Percentiles rank a stretch among this genome's conserved stretches.
Conservation (phyloP, 2,888 invertebrate species). For the Timandra comae region DNA sequence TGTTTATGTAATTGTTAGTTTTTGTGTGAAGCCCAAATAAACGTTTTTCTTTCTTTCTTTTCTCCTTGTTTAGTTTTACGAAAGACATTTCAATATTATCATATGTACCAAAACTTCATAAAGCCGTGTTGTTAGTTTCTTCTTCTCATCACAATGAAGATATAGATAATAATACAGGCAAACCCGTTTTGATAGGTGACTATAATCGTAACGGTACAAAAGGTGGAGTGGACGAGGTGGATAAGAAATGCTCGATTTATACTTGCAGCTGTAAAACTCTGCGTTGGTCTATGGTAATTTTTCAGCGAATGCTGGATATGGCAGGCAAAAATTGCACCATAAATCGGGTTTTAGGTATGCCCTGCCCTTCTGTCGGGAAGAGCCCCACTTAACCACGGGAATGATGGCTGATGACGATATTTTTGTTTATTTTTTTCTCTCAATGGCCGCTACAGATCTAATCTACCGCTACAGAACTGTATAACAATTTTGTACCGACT, state of each 20-base stretch:
- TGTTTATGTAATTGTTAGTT: no score
- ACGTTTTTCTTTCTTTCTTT: no score
- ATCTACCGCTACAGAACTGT: no score
- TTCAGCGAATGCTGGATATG: slow-evolving; percentile 18
- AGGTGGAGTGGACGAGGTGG: slow-evolving; percentile 10
- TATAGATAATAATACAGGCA: slow-evolving; percentile 7
- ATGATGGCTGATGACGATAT: no score
- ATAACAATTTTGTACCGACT: no score
- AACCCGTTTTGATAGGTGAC: slow-evolving; percentile 13
- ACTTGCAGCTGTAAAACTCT: slow-evolving; percentile 11
- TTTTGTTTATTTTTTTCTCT: no score
- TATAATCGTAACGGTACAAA: slow-evolving; percentile 14
- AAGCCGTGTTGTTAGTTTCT: slow-evolving; percentile 14
- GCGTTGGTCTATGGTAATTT: slow-evolving; percentile 18
- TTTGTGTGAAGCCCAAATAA: no score
- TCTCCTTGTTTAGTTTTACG: slow-evolving; percentile 14
- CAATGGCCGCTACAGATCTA: no score
- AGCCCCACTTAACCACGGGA: no score
- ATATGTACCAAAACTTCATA: slow-evolving; percentile 10
- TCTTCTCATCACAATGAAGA: slow-evolving; percentile 12
- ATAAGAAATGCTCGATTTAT: slow-evolving; percentile 12
- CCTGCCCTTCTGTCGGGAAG: no score
- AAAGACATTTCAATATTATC: slow-evolving; percentile 12
- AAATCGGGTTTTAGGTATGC: no score
- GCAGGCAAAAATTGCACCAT: slow-evolving; percentile 13